These are phyloP conservation scores for Schrankia costaestrigalis DNA, from an alignment of 2,888 invertebrate species.

Conservation along the genomic window DNA sequence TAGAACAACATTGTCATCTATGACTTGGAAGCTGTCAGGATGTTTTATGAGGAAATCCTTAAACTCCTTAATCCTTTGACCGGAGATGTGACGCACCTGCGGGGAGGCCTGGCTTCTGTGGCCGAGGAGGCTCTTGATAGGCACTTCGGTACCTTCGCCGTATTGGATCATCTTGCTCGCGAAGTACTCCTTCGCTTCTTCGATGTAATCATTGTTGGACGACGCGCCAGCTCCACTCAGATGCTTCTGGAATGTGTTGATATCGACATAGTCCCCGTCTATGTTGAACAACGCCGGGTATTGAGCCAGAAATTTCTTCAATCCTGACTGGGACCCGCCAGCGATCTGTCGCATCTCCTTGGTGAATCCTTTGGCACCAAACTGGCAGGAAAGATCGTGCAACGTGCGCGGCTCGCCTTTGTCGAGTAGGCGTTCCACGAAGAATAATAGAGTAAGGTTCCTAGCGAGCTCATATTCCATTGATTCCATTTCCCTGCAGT, in stretches of 20 bases:
- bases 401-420: conserved; percentile 97
- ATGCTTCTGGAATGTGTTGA: conserved; percentile 88
- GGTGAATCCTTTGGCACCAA: conserved; percentile 99
- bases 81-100: conserved; percentile 97
- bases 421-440: conserved; percentile 98
- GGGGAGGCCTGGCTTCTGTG: conserved; percentile 98
- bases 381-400: conserved; percentile 99
- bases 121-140: conserved; percentile 96
- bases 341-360: conserved; percentile 98
- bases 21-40: conserved; percentile 91
- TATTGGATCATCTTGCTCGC: conserved; percentile 96
- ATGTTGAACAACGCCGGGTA: conserved; percentile 98
- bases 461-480: conserved; percentile 96
- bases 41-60: conserved; percentile 92
- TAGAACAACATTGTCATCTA: conserved; percentile 91
- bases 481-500: conserved; percentile 89
- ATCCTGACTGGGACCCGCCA: conserved; percentile 96
- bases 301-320: conserved; percentile 97
- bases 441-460: conserved; percentile 98
- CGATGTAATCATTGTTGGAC: conserved; percentile 93
- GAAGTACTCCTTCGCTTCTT: conserved; percentile 99
- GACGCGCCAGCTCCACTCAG: conserved; percentile 79
- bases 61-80: conserved; percentile 96
- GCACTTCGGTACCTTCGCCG: conserved; percentile 97
- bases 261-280: conserved; percentile 94